Evolutionary conservation across 2,797 vertebrate species (phyloP), one percentile per base, ranked within the genome.

Genomic region (Mus minutoides): DNA sequence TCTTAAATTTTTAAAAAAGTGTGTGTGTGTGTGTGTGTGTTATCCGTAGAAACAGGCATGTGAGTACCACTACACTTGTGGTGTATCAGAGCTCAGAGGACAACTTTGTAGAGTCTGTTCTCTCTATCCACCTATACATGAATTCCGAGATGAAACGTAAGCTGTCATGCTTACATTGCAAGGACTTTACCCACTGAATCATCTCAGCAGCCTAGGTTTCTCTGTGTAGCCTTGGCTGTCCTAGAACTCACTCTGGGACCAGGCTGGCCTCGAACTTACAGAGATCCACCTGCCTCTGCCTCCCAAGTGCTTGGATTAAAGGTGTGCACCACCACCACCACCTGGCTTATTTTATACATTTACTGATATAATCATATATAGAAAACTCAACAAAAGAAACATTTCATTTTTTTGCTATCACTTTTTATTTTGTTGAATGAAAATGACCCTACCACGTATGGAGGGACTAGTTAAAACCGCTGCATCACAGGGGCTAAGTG

Each of bases 381-480:
- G 24, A 87, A 93, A 93, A 29, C 82, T 92, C 46, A 86, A 77
- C 64, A 77, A 71, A 91, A 84, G 31, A 62, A 77, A 76, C 76
- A 14, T 52, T 83, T 60, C 10, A 34, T 43, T 49, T 49, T 49
- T 85, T 75, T 26, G 14, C 6, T 69, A 2, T 62, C 46, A 12
- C 64, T 79, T 76, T 90, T 79, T 10, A 69, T 34, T 92, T 78
- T 13, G 11, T 84, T 84, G 80, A 46, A 21, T 69, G 31, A 64
- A 94, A 88, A 67, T 49, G 29, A 62, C 49, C 83, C 52, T 85
- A 37, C 56, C n/a, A 54, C 54, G 69, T 58, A 58, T 9, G 29
- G 14, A 90, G 82, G 21, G 8, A 6, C 69, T 6, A 34, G 16
- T 84, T 84, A 83, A 87, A 73, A 49, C n/a, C 58, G 56, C 60